These are phyloP conservation scores for Bufo bufo DNA, from an alignment of 2,113 vertebrate species.

Conservation along the genomic window DNA sequence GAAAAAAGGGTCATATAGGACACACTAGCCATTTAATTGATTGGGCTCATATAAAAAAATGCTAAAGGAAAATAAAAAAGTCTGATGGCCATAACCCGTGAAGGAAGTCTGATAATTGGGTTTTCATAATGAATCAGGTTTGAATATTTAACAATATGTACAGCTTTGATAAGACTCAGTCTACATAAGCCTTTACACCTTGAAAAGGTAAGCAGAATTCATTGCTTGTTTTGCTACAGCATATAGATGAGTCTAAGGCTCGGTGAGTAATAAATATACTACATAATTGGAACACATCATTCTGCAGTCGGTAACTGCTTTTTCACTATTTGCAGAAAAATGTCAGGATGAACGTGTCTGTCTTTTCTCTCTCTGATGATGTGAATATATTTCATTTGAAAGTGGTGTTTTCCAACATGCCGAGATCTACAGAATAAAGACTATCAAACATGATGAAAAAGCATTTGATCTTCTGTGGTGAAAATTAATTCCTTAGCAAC, in stretches of 20 bases:
- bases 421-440: constrained; percentile 10
- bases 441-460: constrained; percentile 4
- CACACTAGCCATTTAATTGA: no score
- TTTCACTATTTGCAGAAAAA: constrained; percentile 12
- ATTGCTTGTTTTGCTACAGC: background rate
- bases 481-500: constrained; percentile 30
- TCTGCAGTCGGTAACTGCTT: background rate
- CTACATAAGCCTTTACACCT: background rate
- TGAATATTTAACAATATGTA: background rate
- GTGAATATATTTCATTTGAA: background rate
- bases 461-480: constrained; percentile 23
- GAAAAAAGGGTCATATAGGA: no score
- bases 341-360: background rate
- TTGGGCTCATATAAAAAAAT: background rate
- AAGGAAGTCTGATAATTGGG: background rate
- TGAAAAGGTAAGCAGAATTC: background rate
- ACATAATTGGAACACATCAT: background rate
- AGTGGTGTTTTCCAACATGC: constrained; percentile 14
- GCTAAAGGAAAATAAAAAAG: background rate
- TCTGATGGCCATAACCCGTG: background rate
- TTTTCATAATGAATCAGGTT: background rate
- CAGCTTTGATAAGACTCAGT: background rate
- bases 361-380: background rate
- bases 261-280: background rate
- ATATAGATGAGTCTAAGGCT: background rate